Base-by-base conservation (phyloP, 2,113 vertebrate genomes). In the Mesembrinibis cayennensis region DNA sequence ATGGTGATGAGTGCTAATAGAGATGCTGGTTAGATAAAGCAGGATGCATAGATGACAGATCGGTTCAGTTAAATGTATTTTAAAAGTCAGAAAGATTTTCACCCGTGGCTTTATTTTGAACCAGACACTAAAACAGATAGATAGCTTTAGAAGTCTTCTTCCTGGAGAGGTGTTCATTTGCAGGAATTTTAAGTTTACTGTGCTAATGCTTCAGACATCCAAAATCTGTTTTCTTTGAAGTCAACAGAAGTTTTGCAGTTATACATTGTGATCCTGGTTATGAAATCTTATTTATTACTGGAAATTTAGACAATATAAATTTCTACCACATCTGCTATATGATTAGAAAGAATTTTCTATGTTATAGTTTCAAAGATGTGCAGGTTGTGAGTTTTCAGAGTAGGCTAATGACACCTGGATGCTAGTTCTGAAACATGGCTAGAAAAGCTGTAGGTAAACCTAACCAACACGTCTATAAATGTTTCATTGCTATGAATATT, bases 401-500 rank as follows among this genome's bases (percentile, higher is more conserved):
- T 10, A 72, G 56, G 61, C 36, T 97, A 65, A 91, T 87, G 89
- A 87, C 74, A 86, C 38, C n/a, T 89, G 58, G 72, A 26, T 58
- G 55, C n/a, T 72, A 36, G 20, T 53, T 87, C 58, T 77, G 81
- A 82, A 79, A 53, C 36, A 58, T 2, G 32, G 49, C 34, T 79
- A n/a, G 81, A 82, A 95, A 96, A 82, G 44, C 49, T 76, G 74
- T 66, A 66, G 70, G 87, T 91, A 94, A 96, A 91, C 87, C 73
- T 32, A 62, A 80, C 44, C 52, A 71, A 34, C 38, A 65, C 42
- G 44, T 70, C 83, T 85, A 72, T 82, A 70, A 92, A 76, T 91
- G 53, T 94, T 94, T 96, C 84, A 96, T 89, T 83, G 29, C 82
- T 81, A 5, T 58, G 67, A 94, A 73, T 93, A 86, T 94, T 96